Evolutionary conservation across 2,888 invertebrate genomes (phyloP), one percentile per base, ranked within the genome.

Genomic region (Melanargia galathea): DNA sequence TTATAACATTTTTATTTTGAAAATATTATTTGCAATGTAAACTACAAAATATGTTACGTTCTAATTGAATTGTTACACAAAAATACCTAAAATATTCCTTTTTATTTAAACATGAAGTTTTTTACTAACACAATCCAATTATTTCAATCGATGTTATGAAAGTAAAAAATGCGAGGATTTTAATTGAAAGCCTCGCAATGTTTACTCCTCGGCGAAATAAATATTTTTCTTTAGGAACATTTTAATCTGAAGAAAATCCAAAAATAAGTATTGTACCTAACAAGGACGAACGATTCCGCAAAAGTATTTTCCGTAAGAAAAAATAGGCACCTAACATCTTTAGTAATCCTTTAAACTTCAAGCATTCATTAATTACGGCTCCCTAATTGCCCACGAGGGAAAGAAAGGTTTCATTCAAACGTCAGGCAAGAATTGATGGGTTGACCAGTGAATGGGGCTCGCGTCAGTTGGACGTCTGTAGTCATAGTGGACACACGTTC

Each of bases 371-470:
- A 87, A 88, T 88, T 88, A 87, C 80, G 77, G 76, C 78, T 80
- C 75, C 80, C 81, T 84, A 84, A 84, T 86, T 84, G 83, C 81
- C 79, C 84, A 80, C 83, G 69, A 78, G 86, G 86, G 83, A 81
- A 84, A 84, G 82, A 83, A 81, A 82, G 85, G 84, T 84, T 86
- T 86, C 86, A 87, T 86, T 87, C 87, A 86, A 86, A 86, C 86
- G 90, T 90, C 89, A 88, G 80, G 82, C 78, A 76, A n/a, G 83
- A 89, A 90, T 90, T 90, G 90, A 90, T 90, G 90, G 86, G 83
- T 82, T 88, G 89, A 84, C 87, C 89, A 86, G 83, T 84, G 83
- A 86, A 83, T 84, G 86, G 84, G 81, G 85, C 80, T 82, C 81
- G 83, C 86, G 88, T 85, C 87, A 88, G 87, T 87, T 79, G 82